Conservation (phyloP, 2,888 invertebrate genomes). For the Euplagia quadripunctaria region DNA sequence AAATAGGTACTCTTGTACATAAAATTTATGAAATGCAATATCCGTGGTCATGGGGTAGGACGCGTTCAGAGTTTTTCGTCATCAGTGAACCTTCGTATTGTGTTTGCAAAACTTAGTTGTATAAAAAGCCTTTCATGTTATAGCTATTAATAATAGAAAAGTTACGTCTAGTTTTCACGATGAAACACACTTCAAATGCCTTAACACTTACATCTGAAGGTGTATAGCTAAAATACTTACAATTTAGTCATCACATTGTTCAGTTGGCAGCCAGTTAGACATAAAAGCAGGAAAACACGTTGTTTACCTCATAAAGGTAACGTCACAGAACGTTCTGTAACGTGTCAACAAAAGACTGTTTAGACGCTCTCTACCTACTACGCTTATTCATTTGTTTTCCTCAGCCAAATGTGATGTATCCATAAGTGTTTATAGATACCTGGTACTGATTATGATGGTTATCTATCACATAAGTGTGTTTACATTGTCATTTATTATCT, state of each 20-base stretch:
- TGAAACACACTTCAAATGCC: neutral
- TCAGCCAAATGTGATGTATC: neutral
- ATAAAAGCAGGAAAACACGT: neutral
- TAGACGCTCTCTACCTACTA: neutral
- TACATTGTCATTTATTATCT: constrained; percentile 6
- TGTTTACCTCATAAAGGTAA: neutral
- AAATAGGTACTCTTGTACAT: neutral
- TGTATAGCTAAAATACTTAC: neutral
- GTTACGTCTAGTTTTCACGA: neutral
- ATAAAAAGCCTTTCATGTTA: neutral
- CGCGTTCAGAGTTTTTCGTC: neutral
- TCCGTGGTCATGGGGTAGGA: neutral
- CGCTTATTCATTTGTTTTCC: neutral
- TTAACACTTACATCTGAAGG: neutral
- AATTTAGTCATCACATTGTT: neutral
- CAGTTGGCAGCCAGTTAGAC: neutral
- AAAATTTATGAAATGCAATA: neutral
- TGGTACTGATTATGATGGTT: no score
- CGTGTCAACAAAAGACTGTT: neutral
- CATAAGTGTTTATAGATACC: no score
- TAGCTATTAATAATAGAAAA: neutral
- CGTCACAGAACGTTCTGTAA: neutral
- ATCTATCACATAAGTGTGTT: neutral
- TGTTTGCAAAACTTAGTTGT: neutral
- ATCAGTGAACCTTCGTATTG: no score